phyloP scores from a whole-genome alignment of 2,113 vertebrate species.

The Rhinogobius similis region DNA sequence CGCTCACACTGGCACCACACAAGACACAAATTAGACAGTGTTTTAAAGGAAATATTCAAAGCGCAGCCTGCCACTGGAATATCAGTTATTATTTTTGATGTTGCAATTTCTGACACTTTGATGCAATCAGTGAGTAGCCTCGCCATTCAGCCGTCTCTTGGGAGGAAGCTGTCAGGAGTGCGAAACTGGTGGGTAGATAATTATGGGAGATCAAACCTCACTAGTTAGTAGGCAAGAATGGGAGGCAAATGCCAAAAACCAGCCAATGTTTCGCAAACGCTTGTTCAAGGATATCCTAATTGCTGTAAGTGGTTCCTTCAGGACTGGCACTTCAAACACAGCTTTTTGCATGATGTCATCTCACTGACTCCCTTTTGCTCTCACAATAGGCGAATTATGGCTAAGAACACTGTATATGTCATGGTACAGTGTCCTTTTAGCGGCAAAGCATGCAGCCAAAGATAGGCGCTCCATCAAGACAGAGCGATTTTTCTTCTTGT shows the following conservation, averaged over 20 bases:
- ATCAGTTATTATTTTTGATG: conserved; percentile 89
- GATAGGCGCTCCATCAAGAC: conserved; percentile 11
- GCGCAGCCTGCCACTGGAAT: conserved; percentile 76
- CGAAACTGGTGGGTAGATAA: conserved; percentile 87
- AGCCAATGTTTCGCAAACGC: conserved; percentile 94
- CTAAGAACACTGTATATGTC: conserved; percentile 65
- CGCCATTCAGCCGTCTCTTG: conserved; percentile 79
- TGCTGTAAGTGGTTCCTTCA: conserved; percentile 96
- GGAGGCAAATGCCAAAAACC: conserved; percentile 86
- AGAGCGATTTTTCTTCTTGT: neutral
- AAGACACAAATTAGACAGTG: conserved; percentile 82
- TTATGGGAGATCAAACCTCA: conserved; percentile 94
- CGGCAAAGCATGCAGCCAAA: conserved; percentile 33
- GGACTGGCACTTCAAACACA: conserved; percentile 91
- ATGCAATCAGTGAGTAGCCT: conserved; percentile 80
- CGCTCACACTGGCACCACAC: conserved; percentile 71
- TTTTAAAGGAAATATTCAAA: conserved; percentile 85
- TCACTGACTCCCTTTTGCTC: conserved; percentile 70
- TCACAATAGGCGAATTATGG: conserved; percentile 78
- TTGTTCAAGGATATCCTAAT: conserved; percentile 99
- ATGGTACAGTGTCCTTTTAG: conserved; percentile 66
- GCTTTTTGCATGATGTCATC: conserved; percentile 88
- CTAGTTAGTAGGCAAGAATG: conserved; percentile 86
- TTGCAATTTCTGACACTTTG: conserved; percentile 87
- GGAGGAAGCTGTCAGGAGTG: conserved; percentile 86